These are phyloP conservation scores for Enteromius anoplus DNA, from an alignment of 2,797 vertebrate genomes.

Conservation along the genomic window DNA sequence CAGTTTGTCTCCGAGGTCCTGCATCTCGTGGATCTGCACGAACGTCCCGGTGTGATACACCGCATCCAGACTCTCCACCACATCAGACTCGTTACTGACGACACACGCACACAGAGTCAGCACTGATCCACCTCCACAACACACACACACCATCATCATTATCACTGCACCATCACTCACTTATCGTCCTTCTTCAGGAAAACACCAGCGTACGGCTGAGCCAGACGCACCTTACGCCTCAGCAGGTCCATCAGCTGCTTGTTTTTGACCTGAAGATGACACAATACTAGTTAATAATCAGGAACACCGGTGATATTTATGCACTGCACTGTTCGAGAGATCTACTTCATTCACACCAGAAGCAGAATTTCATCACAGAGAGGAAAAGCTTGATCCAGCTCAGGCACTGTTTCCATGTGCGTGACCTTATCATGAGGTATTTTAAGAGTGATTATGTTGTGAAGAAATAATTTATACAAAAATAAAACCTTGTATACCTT, in stretches of 20 bases:
- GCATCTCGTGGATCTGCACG: constrained; percentile 99
- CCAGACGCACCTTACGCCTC: constrained; percentile 92
- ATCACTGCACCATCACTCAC: constrained; percentile 69
- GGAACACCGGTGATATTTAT: no score
- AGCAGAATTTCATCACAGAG: no score
- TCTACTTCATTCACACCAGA: no score
- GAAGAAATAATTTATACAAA: no score
- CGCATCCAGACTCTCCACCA: constrained; percentile 88
- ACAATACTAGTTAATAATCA: not conserved
- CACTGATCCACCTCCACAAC: no score
- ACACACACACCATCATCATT: no score
- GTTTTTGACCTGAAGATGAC: constrained; percentile 86
- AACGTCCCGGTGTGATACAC: constrained; percentile 93
- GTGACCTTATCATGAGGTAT: no score
- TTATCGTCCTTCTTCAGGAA: constrained; percentile 93
- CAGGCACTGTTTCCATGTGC: no score
- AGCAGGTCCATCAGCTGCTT: constrained; percentile 90
- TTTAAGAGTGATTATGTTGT: no score
- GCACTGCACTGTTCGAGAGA: no score
- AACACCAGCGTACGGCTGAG: constrained; percentile 94
- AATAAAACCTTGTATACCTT: no score
- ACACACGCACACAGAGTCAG: not conserved
- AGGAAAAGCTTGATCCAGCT: no score
- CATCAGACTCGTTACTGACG: constrained; percentile 89
- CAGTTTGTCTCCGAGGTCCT: constrained; percentile 95